Evolutionary conservation across 2,888 invertebrate species (phyloP).

Genomic region (Eutolmus rufibarbis): DNA sequence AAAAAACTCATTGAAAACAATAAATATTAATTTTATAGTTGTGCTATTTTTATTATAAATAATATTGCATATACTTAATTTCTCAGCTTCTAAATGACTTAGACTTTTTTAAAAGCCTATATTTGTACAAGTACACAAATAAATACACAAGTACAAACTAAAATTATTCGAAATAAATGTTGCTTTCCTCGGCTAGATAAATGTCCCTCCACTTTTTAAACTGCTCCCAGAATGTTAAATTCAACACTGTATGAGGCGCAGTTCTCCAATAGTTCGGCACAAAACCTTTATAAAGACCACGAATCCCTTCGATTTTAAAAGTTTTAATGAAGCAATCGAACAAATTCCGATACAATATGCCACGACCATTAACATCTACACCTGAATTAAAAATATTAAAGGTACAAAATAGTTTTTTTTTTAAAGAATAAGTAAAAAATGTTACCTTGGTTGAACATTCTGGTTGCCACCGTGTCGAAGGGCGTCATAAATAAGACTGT

Average conservation of each 20-base stretch:
- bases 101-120: neutral
- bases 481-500: slow-evolving; percentile 83
- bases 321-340: slow-evolving; percentile 81
- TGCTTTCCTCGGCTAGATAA: slow-evolving; percentile 49
- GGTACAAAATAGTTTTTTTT: no score
- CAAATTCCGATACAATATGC: slow-evolving; percentile 74
- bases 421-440: slow-evolving; percentile 36
- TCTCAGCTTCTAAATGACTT: neutral
- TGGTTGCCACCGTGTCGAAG: slow-evolving; percentile 85
- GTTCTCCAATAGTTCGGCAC: slow-evolving; percentile 77
- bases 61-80: neutral
- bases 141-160: neutral
- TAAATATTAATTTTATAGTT: neutral
- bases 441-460: slow-evolving; percentile 86
- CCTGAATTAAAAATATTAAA: slow-evolving; percentile 60
- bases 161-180: slow-evolving; percentile 49
- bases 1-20: neutral
- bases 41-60: neutral
- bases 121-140: neutral
- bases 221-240: slow-evolving; percentile 78
- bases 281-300: slow-evolving; percentile 81
- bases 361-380: slow-evolving; percentile 68
- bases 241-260: slow-evolving; percentile 81
- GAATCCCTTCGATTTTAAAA: slow-evolving; percentile 76
- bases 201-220: slow-evolving; percentile 54